These are phyloP conservation scores for Sclerodermus sp. DNA, from an alignment of 2,888 invertebrate species.

Conservation along the genomic window DNA sequence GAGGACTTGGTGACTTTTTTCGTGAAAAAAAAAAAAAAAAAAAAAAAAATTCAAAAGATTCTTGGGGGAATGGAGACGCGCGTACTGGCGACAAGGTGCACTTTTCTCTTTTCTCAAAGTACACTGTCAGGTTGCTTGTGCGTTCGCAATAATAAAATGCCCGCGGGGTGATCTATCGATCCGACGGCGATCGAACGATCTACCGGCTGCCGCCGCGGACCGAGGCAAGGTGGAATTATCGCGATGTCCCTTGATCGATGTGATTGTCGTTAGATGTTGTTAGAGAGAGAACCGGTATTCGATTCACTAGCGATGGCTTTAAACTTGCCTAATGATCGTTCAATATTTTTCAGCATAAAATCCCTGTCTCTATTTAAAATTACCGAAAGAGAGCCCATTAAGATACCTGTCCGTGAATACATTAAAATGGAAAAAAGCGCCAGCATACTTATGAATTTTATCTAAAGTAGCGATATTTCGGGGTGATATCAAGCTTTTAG, in stretches of 20 bases:
- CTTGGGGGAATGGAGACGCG: background rate
- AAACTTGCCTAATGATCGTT: constrained; percentile 11
- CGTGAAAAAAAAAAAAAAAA: background rate
- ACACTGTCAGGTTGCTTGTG: background rate
- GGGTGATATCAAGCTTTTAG: too few relatives aligned
- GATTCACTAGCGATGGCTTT: constrained; percentile 35
- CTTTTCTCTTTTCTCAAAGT: background rate
- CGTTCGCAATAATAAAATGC: constrained; percentile 43
- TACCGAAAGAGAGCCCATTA: constrained; percentile 18
- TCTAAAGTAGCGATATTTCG: too few relatives aligned
- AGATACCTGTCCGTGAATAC: too few relatives aligned
- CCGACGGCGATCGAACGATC: constrained; percentile 23
- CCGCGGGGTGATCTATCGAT: constrained; percentile 50
- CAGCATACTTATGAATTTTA: too few relatives aligned
- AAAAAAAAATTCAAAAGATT: background rate
- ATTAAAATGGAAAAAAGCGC: too few relatives aligned
- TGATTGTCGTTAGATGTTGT: constrained; percentile 54
- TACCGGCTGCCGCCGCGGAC: constrained; percentile 20
- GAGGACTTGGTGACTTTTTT: background rate
- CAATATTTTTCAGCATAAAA: background rate
- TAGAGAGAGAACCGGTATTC: constrained; percentile 52
- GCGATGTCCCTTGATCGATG: constrained; percentile 54
- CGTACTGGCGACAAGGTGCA: background rate
- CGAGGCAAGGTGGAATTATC: constrained; percentile 49
- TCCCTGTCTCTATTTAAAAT: constrained; percentile 8